Evolutionary conservation across 2,113 vertebrate species (phyloP), one percentile per base, ranked within the genome.

Genomic region (Pandion haliaetus): DNA sequence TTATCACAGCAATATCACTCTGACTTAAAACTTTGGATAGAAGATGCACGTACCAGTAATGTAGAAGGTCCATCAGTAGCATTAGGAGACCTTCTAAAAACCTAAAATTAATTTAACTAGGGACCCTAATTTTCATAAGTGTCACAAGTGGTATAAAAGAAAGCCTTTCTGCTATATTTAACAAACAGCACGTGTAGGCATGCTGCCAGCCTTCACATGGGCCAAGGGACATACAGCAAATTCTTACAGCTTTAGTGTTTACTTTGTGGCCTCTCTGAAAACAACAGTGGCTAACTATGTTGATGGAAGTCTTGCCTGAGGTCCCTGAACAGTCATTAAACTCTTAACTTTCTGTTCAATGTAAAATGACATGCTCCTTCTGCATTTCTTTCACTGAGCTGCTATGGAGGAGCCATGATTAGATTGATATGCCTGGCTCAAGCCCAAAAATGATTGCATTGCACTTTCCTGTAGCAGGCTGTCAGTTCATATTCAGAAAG

Each of bases 381-480:
- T 84, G 91, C 96, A 70, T 92, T 86, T 84, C 82, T 82, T 81
- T 55, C 42, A 9, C 82, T 26, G 61, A 57, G 86, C 67, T 55
- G 74, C 84, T 66, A 0, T 32, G 89, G 81, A 92, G 74, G 84
- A 79, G 88, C 94, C 79, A 44, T 42, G 86, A 82, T 72, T 87
- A 70, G 20, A 92, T 91, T 84, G 95, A 69, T 85, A 89, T 82
- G 91, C 84, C 91, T 96, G 95, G 93, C 96, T 79, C 65, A 8
- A 69, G 86, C 92, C 91, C 95, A 84, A 2, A 77, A 93, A 80
- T 91, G 73, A 87, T 58, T 82, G 93, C 93, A 45, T 7, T 86
- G 91, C 94, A 45, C 81, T 87, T 76, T 45, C 77, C 92, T 49
- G 58, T 7, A 87, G 91, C 91, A 49, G 88, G 38, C 85, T 94